Percentiles rank a stretch among this genome's conserved stretches.
These are phyloP conservation scores for Paedocypris sp. DNA, from an alignment of 2,113 vertebrate species.

Conservation along the genomic window DNA sequence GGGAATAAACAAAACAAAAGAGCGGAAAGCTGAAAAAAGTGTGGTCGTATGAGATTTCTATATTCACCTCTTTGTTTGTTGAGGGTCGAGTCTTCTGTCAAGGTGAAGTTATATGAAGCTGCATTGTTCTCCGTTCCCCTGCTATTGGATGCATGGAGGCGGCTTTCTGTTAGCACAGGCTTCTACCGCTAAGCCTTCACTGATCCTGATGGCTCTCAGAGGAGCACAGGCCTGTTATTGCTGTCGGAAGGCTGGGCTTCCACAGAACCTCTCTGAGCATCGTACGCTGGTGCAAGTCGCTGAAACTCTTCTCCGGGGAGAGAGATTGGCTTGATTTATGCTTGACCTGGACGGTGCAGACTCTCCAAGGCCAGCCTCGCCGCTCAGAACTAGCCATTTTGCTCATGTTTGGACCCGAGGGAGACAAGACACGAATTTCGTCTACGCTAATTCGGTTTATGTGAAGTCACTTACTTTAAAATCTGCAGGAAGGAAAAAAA, in stretches of 20 bases:
- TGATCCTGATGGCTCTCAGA: slow-evolving; percentile 60
- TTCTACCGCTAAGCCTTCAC: slow-evolving; percentile 51
- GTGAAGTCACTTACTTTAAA: neutral
- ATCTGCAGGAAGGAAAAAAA: neutral
- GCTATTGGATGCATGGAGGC: slow-evolving; percentile 44
- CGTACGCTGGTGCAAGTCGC: slow-evolving; percentile 49
- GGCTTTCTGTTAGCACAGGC: slow-evolving; percentile 40
- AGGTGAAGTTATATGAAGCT: slow-evolving; percentile 43
- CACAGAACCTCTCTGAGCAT: slow-evolving; percentile 47
- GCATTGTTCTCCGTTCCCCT: slow-evolving; percentile 17
- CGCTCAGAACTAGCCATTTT: slow-evolving; percentile 32
- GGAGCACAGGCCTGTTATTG: slow-evolving; percentile 51
- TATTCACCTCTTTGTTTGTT: slow-evolving; percentile 21
- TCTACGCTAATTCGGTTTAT: neutral
- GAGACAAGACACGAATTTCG: slow-evolving; percentile 29
- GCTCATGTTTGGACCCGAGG: slow-evolving; percentile 10
- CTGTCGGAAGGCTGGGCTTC: slow-evolving; percentile 45
- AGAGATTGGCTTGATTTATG: slow-evolving; percentile 60
- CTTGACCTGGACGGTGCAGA: slow-evolving; percentile 45
- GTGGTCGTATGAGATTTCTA: too few species aligned
- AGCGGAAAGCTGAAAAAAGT: too few species aligned
- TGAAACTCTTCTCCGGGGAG: slow-evolving; percentile 53
- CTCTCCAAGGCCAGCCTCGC: slow-evolving; percentile 49
- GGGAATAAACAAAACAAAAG: too few species aligned
- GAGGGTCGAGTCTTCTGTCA: slow-evolving; percentile 39